Evolutionary conservation across 1,140 invertebrate species (phyloP).

Genomic region (Calephelis nemesis): DNA sequence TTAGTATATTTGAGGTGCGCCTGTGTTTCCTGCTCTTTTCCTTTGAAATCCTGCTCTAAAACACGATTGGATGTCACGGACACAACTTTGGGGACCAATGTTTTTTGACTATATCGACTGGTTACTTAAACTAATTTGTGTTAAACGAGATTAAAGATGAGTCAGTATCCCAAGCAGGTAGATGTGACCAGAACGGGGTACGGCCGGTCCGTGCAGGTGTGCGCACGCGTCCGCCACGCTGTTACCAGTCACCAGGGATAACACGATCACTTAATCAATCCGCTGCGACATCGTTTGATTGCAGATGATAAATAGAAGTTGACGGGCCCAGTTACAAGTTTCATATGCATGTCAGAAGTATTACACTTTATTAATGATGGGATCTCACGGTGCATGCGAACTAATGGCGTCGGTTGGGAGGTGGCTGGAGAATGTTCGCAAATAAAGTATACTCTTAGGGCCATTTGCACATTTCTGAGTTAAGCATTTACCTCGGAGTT

Average conservation of each 20-base stretch:
- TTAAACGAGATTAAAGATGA: slow-evolving; percentile 13
- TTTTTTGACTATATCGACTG: background rate
- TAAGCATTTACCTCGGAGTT: too few species aligned
- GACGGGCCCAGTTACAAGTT: slow-evolving; percentile 23
- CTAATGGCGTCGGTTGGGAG: too few species aligned
- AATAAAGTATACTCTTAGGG: too few species aligned
- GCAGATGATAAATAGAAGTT: slow-evolving; percentile 58
- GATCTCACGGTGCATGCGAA: too few species aligned
- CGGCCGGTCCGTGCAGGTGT: slow-evolving; percentile 24
- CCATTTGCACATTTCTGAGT: too few species aligned
- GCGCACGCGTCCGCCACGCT: slow-evolving; percentile 31
- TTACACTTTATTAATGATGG: slow-evolving; percentile 13
- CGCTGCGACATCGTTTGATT: slow-evolving; percentile 59
- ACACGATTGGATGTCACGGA: too few species aligned
- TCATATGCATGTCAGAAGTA: slow-evolving; percentile 19
- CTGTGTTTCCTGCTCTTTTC: too few species aligned
- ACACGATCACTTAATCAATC: slow-evolving; percentile 58
- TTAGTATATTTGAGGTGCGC: too few species aligned
- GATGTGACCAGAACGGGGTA: slow-evolving; percentile 33
- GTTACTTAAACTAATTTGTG: slow-evolving; percentile 12
- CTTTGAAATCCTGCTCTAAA: too few species aligned
- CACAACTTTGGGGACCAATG: slow-evolving; percentile 1
- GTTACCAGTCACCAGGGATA: slow-evolving; percentile 40
- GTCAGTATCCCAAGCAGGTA: slow-evolving; percentile 16
- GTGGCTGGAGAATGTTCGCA: too few species aligned